Percentiles rank a stretch among this genome's conserved stretches.
phyloP scores from a whole-genome alignment of 2,888 invertebrate species.

The Lymantria dispar region DNA sequence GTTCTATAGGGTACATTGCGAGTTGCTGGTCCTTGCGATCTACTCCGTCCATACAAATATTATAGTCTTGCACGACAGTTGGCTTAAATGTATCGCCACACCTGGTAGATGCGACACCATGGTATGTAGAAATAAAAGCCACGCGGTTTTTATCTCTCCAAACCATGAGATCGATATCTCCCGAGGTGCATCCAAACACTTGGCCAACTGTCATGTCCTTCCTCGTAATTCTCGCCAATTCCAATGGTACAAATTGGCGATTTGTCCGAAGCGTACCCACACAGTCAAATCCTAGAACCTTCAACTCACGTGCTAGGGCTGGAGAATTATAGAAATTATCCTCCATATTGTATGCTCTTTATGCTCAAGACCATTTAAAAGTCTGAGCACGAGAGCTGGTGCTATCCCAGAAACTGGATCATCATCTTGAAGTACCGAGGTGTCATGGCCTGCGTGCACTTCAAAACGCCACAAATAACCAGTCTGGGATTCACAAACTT shows the following conservation, averaged over 20 bases:
- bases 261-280: conserved; percentile 7
- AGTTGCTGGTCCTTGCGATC: conserved; percentile 14
- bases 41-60: conserved; percentile 6
- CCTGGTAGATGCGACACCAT: conserved; percentile 4
- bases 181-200: conserved; percentile 13
- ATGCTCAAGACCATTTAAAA: background rate
- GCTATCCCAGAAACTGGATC: background rate
- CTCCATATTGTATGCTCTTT: background rate
- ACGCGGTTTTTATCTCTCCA: conserved; percentile 21
- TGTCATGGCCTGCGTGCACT: background rate
- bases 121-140: conserved; percentile 16
- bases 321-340: conserved; percentile 11
- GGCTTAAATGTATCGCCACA: background rate
- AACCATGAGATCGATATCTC: conserved; percentile 26
- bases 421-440: background rate
- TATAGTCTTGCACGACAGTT: background rate
- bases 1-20: conserved; percentile 19
- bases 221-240: background rate
- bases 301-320: conserved; percentile 3
- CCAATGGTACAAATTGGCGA: conserved; percentile 4
- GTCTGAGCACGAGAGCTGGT: background rate
- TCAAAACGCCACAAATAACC: conserved; percentile 4
- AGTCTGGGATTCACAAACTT: conserved; percentile 28
- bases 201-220: background rate
- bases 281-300: conserved; percentile 6